phyloP scores from a whole-genome alignment of 2,797 vertebrate genomes.

The Anguilla megastoma region DNA sequence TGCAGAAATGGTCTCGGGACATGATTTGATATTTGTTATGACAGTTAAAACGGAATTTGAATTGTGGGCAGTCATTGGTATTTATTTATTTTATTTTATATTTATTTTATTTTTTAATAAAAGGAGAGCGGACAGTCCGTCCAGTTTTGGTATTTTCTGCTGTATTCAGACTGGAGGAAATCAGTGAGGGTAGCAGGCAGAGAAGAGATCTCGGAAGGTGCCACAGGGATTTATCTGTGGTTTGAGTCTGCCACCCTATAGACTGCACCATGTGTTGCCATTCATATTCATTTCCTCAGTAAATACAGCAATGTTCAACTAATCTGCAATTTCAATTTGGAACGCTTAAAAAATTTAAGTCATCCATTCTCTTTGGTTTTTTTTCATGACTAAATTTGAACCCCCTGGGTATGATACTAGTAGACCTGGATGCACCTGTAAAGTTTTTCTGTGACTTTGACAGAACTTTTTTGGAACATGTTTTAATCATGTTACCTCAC shows the following conservation, averaged over 20 bases:
- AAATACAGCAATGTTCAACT: background rate
- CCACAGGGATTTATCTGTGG: too few relatives aligned
- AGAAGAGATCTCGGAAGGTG: too few relatives aligned
- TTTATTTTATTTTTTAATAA: too few relatives aligned
- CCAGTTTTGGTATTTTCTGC: too few relatives aligned
- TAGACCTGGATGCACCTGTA: background rate
- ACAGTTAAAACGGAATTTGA: background rate
- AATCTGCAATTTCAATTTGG: background rate
- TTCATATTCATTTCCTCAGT: background rate
- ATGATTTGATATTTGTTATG: background rate
- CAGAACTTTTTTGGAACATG: background rate
- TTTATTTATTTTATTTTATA: too few relatives aligned
- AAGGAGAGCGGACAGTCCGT: too few relatives aligned
- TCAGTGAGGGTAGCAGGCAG: too few relatives aligned
- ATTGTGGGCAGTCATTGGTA: background rate
- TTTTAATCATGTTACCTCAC: too few relatives aligned
- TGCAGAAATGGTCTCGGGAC: background rate
- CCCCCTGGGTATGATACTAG: background rate
- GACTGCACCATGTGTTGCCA: too few relatives aligned
- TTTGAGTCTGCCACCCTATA: too few relatives aligned
- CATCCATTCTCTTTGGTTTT: background rate
- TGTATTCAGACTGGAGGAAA: too few relatives aligned
- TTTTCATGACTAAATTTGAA: background rate
- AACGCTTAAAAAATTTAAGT: background rate
- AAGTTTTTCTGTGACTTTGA: background rate